Evolutionary conservation across 2,888 invertebrate species (phyloP), one percentile per base, ranked within the genome.

Genomic region (Drosophila paranaensis): DNA sequence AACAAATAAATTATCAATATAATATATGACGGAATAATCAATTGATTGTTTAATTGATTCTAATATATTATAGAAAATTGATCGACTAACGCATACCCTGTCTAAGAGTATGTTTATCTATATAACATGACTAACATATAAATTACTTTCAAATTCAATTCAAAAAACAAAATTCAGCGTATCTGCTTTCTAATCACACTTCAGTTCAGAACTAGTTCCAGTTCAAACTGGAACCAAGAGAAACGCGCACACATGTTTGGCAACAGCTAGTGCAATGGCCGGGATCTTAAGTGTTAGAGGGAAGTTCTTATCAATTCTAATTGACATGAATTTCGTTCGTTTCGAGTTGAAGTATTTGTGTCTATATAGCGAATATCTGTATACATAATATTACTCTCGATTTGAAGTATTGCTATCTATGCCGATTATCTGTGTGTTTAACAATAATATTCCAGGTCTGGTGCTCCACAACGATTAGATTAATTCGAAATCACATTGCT

Each of bases 341-440:
- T 62, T 48, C 43, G 53, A 55, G 27, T 58, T 53, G 35, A 61
- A 61, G 60, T 54, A 61, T 60, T 48, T 20, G 16, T 78, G 78
- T 77, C 65, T 71, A 53, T 71, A 33, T 6, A 45, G 16, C 48
- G 70, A 78, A 78, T 71, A 78, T 61, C 58, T 58, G 48, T 50
- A 58, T 42, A 43, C 53, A 55, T 56, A 55, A 50, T 35, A 30
- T 58, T 48, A 37, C 48, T 58, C 48, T 60, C 54, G 60, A 43
- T 60, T 55, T 76, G 78, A 77, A 77, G 77, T 77, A 66, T 60
- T 78, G 56, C 74, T 78, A 77, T 77, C 66, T 71, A 56, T 67
- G 39, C 6, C 58, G 74, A 77, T 77, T 74, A 78, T 58, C 63
- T 64, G 53, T 61, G 56, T 60, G 54, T 13, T 53, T 37, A 46